These are phyloP conservation scores for Hypomecis atomaria DNA, from an alignment of 2,888 invertebrate genomes.

Conservation along the genomic window DNA sequence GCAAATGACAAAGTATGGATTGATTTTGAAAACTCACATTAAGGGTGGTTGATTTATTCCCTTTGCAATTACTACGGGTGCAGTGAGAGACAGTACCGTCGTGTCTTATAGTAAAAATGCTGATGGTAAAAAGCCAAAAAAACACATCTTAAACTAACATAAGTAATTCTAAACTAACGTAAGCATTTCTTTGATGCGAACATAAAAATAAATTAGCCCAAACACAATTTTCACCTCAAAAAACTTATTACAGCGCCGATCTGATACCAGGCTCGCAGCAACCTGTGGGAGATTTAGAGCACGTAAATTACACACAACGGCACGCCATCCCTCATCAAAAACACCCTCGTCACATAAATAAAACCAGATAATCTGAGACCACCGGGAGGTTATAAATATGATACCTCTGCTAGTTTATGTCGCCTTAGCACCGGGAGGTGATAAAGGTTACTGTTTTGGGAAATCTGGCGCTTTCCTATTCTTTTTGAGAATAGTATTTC, in stretches of 20 bases:
- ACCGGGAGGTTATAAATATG: slow-evolving; percentile 56
- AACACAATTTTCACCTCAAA: slow-evolving; percentile 34
- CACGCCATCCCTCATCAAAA: slow-evolving; percentile 64
- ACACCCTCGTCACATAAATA: slow-evolving; percentile 71
- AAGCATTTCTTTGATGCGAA: not conserved
- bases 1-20: too few species aligned
- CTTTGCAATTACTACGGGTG: too few species aligned
- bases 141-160: too few species aligned
- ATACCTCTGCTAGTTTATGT: slow-evolving; percentile 55
- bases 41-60: too few species aligned
- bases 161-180: too few species aligned
- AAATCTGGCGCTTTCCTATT: slow-evolving; percentile 1
- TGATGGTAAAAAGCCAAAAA: too few species aligned
- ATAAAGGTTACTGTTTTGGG: slow-evolving; percentile 43
- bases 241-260: slow-evolving; percentile 49
- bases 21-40: too few species aligned
- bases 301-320: slow-evolving; percentile 63
- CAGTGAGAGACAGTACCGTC: too few species aligned
- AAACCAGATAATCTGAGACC: slow-evolving; percentile 58
- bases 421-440: slow-evolving; percentile 49
- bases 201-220: slow-evolving; percentile 25
- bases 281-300: slow-evolving; percentile 54
- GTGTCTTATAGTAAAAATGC: too few species aligned
- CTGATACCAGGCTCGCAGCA: slow-evolving; percentile 57
- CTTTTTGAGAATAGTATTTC: too few species aligned